Base-by-base conservation (phyloP, 2,888 invertebrate genomes). In the Athalia circularis region DNA sequence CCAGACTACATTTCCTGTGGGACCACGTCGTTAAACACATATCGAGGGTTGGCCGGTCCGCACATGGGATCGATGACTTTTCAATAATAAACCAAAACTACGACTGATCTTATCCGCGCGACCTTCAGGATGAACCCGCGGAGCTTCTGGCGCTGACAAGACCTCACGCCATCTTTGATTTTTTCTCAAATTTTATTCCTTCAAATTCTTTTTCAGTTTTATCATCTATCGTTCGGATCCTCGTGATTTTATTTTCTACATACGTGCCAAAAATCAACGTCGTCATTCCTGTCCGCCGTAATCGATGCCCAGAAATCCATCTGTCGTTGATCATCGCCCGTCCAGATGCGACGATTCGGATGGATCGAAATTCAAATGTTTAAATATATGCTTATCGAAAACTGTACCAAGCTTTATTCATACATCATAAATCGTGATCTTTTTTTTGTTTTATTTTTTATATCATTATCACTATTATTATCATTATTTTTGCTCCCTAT, bases 241-340 rank as follows among this genome's bases (percentile, higher is more conserved):
- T 57, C 47, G 72, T 29, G 29, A 72, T 72, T 72, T 59, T 59
- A 59, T 15, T 11, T 72, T 54, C 54, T 75, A 75, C 75, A 75
- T 75, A 75, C 75, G 75, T 75, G 75, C 75, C 75, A 75, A 62
- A 43, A 62, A 75, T 75, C 75, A 75, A 62, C 52, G 50, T 43
- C 75, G 15, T 75, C 75, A 0, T 75, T 62, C 9, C 52, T 29
- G 75, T 75, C 75, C 29, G 75, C 75, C 29, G 62, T 62, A 13
- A 75, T 75, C 13, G n/a, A 61, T 48, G 75, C 75, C 75, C 75
- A 75, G 64, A 75, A 75, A 64, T 75, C 75, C 75, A 75, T 75
- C 29, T 29, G 29, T 29, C 29, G 29, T 29, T 29, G 29, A 29
- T 29, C 29, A 29, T 29, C 29, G 29, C 2, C 64, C 62, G 50